Percentiles rank a stretch among this genome's conserved stretches.
Conservation (phyloP, 1,140 invertebrate species). For the Zaprionus ornatus region DNA sequence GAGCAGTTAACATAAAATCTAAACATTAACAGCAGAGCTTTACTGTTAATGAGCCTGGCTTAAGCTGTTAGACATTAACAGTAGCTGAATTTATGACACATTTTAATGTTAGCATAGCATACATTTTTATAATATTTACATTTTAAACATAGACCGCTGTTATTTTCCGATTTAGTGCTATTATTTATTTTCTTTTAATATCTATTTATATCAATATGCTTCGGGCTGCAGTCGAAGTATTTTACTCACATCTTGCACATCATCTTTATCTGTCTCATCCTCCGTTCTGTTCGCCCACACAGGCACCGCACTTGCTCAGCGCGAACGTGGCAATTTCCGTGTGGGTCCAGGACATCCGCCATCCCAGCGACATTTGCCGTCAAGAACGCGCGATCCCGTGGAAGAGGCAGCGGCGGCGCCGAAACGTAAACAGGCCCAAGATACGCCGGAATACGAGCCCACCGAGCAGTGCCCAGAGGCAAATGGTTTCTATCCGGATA, state of each 20-base stretch:
- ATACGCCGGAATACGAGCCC: constrained; percentile 56
- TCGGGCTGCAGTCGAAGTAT: neutral
- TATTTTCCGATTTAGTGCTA: neutral
- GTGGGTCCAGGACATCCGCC: constrained; percentile 72
- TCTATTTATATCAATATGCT: neutral
- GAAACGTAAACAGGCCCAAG: constrained; percentile 55
- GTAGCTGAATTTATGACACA: neutral
- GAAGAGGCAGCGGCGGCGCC: constrained; percentile 51
- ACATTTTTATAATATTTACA: neutral
- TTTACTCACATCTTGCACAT: neutral
- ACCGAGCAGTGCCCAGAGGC: constrained; percentile 91
- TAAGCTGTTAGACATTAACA: neutral
- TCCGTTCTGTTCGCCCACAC: neutral
- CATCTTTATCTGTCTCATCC: neutral
- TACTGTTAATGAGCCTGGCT: neutral
- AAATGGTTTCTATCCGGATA: constrained; percentile 93
- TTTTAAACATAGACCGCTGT: neutral
- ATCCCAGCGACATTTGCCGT: constrained; percentile 71
- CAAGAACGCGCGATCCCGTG: constrained; percentile 62
- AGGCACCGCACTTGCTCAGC: constrained; percentile 65
- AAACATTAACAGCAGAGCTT: neutral
- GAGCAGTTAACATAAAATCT: neutral
- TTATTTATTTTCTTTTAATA: neutral
- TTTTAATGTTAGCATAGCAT: neutral
- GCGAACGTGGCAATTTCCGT: constrained; percentile 61